These are phyloP conservation scores for Acanthacorydalis orientalis DNA, from an alignment of 2,888 invertebrate species.

Conservation along the genomic window DNA sequence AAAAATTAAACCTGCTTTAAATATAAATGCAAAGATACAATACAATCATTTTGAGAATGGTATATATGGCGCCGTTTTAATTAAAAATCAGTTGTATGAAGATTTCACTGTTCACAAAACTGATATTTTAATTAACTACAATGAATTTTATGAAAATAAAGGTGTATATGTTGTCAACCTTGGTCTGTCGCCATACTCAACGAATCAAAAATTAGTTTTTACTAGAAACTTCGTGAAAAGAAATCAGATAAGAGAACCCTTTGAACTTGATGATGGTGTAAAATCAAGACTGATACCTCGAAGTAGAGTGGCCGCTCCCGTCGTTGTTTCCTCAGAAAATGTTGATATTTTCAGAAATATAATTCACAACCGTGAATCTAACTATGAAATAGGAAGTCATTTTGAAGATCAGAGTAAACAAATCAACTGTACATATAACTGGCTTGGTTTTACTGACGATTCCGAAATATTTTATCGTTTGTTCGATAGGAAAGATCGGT, in stretches of 20 bases:
- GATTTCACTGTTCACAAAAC: conserved; percentile 64
- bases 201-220: conserved; percentile 64
- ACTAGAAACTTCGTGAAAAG: conserved; percentile 74
- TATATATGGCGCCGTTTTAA: conserved; percentile 62
- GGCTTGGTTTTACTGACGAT: conserved; percentile 67
- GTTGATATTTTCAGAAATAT: conserved; percentile 80
- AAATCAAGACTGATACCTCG: conserved; percentile 64
- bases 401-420: conserved; percentile 83
- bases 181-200: conserved; percentile 75
- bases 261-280: conserved; percentile 46
- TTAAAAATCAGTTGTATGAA: conserved; percentile 62
- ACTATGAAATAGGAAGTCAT: conserved; percentile 91
- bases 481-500: conserved; percentile 79
- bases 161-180: conserved; percentile 79
- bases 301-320: conserved; percentile 80
- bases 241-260: conserved; percentile 76
- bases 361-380: conserved; percentile 75
- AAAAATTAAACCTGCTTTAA: conserved; percentile 66
- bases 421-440: conserved; percentile 89
- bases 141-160: conserved; percentile 76
- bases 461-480: conserved; percentile 56
- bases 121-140: conserved; percentile 59
- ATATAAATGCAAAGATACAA: conserved; percentile 60
- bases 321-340: conserved; percentile 84
- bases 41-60: conserved; percentile 81